Base-by-base conservation (phyloP, 2,113 vertebrate species). In the Ophthalmolycus amberensis region DNA sequence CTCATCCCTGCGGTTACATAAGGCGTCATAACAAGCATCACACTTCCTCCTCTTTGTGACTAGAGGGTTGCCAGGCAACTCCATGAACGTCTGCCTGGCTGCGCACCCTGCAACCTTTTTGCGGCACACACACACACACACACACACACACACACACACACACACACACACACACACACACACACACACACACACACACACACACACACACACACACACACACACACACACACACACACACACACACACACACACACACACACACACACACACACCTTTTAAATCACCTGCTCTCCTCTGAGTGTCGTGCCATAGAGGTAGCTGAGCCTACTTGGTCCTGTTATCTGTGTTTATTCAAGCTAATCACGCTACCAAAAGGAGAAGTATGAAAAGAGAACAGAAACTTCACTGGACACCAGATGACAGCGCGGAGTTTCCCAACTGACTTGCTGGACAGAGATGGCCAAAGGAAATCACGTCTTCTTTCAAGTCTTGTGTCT, bases 1-100 rank as follows among this genome's bases (percentile, higher is more conserved):
- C 66, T 73, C 70, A 69, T 83, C 74, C 32, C 52, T 65, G 63
- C 40, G 59, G 69, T 90, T 83, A 85, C 46, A 66, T 86, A 78
- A 90, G 75, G 32, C 48, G 25, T 85, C 78, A 89, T 59, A 88
- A 83, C 79, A 62, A 71, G 72, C 81, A 67, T 80, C 63, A 71
- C 79, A 83, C 83, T 83, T 86, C 88, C 84, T 71, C 48, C 40
- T 78, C 75, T 83, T 84, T 90, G 79, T 85, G 90, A 77, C 74
- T 67, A 42, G 15, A 44, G 42, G 74, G 94, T 94, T 95, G 93
- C 93, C 92, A 91, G 82, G 94, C 91, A 94, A 95, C 92, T 75
- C 83, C 71, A 44, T 74, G 82, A 85, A 83, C 46, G 59, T 87
- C 84, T 84, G 63, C 67, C 63, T 79, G 66, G 38, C 78, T 83